Conservation (phyloP, 2,888 invertebrate genomes). For the Neoitamus cyanurus region DNA sequence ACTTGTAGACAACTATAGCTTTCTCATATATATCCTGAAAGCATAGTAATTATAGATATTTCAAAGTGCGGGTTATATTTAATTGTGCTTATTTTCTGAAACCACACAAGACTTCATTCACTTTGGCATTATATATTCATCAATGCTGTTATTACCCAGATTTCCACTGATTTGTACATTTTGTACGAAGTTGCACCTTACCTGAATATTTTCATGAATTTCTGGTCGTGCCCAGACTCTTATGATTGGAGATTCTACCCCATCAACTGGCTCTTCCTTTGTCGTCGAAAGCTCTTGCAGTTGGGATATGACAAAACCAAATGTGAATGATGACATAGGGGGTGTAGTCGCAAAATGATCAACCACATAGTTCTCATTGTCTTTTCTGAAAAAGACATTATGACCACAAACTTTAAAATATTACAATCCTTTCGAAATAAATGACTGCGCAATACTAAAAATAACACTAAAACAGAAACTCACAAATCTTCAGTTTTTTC, state of each 20-base stretch:
- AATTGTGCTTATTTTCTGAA: neutral
- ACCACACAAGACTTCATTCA: neutral
- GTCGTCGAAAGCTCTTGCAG: slow-evolving; percentile 61
- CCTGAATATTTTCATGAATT: slow-evolving; percentile 66
- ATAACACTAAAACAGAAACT: slow-evolving; percentile 54
- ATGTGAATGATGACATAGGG: slow-evolving; percentile 80
- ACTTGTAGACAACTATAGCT: slow-evolving; percentile 70
- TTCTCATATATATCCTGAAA: slow-evolving; percentile 72
- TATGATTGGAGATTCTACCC: slow-evolving; percentile 58
- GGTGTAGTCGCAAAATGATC: slow-evolving; percentile 79
- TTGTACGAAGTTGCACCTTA: slow-evolving; percentile 34
- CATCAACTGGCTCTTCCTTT: neutral
- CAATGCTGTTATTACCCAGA: neutral
- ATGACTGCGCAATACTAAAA: neutral
- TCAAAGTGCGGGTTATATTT: neutral
- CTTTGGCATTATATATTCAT: neutral
- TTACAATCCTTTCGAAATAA: neutral
- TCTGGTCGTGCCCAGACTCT: slow-evolving; percentile 66
- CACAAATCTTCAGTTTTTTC: slow-evolving; percentile 72
- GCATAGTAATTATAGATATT: neutral
- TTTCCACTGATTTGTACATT: neutral
- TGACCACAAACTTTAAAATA: too few species aligned
- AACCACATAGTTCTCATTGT: slow-evolving; percentile 70
- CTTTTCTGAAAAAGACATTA: slow-evolving; percentile 58
- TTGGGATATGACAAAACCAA: slow-evolving; percentile 79